A percentile compares a stretch with the other conserved stretches of the same genome.
Conservation (phyloP, 2,113 vertebrate species). For the Rhodinocichla rosea region DNA sequence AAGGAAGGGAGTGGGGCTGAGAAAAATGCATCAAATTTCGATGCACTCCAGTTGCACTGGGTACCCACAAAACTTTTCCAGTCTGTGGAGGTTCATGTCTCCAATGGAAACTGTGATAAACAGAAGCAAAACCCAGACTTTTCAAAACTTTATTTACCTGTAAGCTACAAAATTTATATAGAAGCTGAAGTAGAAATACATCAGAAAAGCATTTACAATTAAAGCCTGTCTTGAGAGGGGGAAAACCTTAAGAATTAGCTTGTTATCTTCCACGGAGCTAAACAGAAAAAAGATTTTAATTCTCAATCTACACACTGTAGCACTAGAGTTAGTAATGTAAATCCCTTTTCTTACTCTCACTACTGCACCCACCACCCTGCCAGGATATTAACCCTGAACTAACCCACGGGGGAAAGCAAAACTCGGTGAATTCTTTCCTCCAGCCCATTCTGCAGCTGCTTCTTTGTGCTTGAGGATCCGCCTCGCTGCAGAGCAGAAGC, state of each 20-base stretch:
- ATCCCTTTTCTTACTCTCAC: too few relatives aligned
- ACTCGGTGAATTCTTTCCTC: not conserved
- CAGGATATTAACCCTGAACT: fast-evolving
- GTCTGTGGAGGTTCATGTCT: fast-evolving
- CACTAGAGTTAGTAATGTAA: not conserved
- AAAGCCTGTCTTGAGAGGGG: not conserved
- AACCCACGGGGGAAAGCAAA: fast-evolving
- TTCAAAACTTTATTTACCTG: not conserved
- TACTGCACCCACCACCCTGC: not conserved
- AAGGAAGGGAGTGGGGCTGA: fast-evolving
- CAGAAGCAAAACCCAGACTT: not conserved
- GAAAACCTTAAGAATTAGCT: not conserved
- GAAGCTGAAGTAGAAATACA: not conserved
- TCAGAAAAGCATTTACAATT: not conserved
- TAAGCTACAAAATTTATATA: fast-evolving
- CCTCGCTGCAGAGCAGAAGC: not conserved
- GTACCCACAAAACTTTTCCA: not conserved
- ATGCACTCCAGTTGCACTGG: fast-evolving
- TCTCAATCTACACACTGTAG: fast-evolving
- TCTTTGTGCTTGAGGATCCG: not conserved
- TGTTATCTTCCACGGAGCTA: too few relatives aligned
- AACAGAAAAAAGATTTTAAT: not conserved
- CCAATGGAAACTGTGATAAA: fast-evolving
- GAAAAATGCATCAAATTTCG: not conserved
- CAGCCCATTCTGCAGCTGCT: too few relatives aligned